Percentiles rank a stretch among this genome's conserved stretches.
phyloP scores from a whole-genome alignment of 1,140 invertebrate species.

The Aplysia californica region DNA sequence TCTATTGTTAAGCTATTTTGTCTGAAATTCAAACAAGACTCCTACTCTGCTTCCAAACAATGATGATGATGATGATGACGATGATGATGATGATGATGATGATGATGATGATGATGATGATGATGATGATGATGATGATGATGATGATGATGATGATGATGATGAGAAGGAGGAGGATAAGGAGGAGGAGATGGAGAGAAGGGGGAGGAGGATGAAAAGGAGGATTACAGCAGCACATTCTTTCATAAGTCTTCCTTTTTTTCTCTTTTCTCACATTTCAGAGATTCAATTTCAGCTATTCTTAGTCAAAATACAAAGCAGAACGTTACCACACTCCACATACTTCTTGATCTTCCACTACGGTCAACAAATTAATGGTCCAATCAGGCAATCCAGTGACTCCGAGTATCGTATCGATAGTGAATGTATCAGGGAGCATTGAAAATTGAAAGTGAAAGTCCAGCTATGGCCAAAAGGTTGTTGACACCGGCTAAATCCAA shows the following conservation, averaged over 20 bases:
- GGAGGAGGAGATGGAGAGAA: neutral
- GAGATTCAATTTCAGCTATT: neutral
- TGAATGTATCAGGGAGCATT: too few relatives aligned
- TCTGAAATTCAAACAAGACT: too few relatives aligned
- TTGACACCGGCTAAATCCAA: too few relatives aligned
- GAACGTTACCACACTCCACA: neutral
- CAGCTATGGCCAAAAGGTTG: too few relatives aligned
- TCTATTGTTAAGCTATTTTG: neutral
- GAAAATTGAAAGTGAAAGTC: too few relatives aligned
- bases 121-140: neutral
- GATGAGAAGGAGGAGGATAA: neutral
- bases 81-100: constrained; percentile 7
- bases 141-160: neutral
- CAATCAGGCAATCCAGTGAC: too few relatives aligned
- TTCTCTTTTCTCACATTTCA: neutral
- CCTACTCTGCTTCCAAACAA: neutral
- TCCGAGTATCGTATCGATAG: too few relatives aligned
- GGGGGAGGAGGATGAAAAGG: neutral
- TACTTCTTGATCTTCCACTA: neutral
- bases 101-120: neutral
- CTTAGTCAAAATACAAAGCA: neutral
- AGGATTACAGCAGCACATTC: neutral
- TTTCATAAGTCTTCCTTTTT: neutral
- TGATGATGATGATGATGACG: neutral
- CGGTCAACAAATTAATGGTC: too few relatives aligned